Base-by-base conservation (phyloP, 2,888 invertebrate genomes). In the Alloplasta piceator region DNA sequence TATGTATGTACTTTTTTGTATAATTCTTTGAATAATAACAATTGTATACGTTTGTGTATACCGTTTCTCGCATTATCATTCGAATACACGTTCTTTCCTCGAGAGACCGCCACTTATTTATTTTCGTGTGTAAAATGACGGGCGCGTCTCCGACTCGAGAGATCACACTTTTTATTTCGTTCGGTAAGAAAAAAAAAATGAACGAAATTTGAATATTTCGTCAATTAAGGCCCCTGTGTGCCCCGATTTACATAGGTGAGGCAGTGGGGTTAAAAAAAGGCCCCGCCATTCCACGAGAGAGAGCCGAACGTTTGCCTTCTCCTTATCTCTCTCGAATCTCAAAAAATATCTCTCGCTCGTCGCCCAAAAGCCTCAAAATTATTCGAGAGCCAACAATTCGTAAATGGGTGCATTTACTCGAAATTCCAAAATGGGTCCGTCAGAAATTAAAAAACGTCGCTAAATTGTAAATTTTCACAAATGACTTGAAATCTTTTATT, bases 161-260 rank as follows among this genome's bases (percentile, higher is more conserved):
- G 55, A 60, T 38, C 12, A 26, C 43, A 56, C 26, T 26, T 46
- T 46, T 46, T 36, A 52, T 60, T 66, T 43, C 38, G 7, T 71
- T 73, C 72, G 73, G 41, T 61, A 60, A 63, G n/a, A 41, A 73
- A 61, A 50, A 26, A 26, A 26, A 26, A 26, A 26, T 26, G 3
- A 26, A 26, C 26, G 52, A 52, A 14, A 90, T 90, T 90, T 90
- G 85, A 91, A 91, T 91, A 90, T 89, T 91, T 90, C 85, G 86
- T 88, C 90, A 90, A 91, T 91, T 91, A 91, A 90, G 83, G 81
- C 85, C 79, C 74, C 79, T 26, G 67, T 64, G 78, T 55, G 52
- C 43, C 14, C 83, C 86, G 85, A 82, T 91, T 90, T 88, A 85
- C 91, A 90, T 90, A 90, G 89, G 89, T 89, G 87, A 89, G 83